Evolutionary conservation across 2,888 invertebrate species (phyloP), one percentile per base, ranked within the genome.

Genomic region (Clusia tigrina): DNA sequence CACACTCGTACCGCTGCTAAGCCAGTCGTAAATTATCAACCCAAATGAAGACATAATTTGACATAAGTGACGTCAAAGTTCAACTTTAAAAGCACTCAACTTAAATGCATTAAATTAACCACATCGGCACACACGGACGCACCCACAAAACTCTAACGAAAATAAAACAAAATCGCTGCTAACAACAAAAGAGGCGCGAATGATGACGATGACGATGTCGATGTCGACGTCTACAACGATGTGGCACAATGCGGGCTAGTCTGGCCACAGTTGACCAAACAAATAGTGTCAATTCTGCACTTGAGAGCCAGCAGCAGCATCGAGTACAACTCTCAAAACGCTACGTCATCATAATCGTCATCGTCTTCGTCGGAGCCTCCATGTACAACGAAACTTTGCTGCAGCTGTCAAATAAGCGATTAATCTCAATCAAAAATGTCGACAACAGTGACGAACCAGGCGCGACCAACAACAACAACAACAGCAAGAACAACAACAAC

Each of bases 61-160:
- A 78, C 78, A 76, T 77, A 77, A 77, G 68, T 73, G 78, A 74
- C 74, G 77, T 74, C 76, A 78, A 77, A 78, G 78, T 77, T 78
- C 78, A 76, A 64, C 48, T 15, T 54, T 38, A 54, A 58, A 20
- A 42, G 56, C 24, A 62, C 22, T 3, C 10, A 54, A 23, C 12
- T 46, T 12, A 37, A 51, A 61, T 61, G 59, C 62, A 53, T 59
- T 51, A 59, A 56, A 58, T 55, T 60, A 61, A 60, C 59, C 42
- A 54, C 26, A 46, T 42, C 23, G 24, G 9, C 32, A 17, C 37
- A 26, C 32, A 59, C 20, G 56, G 62, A 58, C 60, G 60, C 60
- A 64, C 63, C 60, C 63, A 65, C 58, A 55, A 55, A 54, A 6
- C 48, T 20, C 5, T 22, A 48, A 20, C 22, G 22, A 20, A 18